These are phyloP conservation scores for Rhagonycha lutea DNA, from an alignment of 2,888 invertebrate genomes.

Conservation along the genomic window DNA sequence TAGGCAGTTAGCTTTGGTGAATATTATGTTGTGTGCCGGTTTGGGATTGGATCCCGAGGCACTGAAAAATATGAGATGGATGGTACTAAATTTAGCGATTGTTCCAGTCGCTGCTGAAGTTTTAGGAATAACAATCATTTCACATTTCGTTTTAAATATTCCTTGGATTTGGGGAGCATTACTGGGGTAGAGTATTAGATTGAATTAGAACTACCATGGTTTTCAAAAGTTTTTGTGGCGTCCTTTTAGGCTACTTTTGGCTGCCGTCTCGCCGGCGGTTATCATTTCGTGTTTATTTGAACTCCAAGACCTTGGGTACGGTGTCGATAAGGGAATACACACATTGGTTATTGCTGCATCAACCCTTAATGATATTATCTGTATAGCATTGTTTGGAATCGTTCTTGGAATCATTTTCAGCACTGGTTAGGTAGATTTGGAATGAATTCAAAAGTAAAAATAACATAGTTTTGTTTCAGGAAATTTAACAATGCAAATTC, in stretches of 20 bases:
- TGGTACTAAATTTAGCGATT: conserved; percentile 62
- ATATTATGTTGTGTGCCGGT: conserved; percentile 68
- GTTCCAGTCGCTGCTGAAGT: conserved; percentile 65
- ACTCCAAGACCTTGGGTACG: conserved; percentile 66
- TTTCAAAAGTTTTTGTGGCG: conserved; percentile 38
- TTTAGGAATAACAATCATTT: conserved; percentile 56
- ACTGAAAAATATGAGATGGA: conserved; percentile 59
- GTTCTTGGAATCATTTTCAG: conserved; percentile 67
- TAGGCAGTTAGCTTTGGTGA: conserved; percentile 66
- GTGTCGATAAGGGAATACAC: conserved; percentile 74
- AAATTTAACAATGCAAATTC: conserved; percentile 55
- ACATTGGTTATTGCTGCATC: conserved; percentile 73
- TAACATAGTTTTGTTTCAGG: conserved; percentile 45
- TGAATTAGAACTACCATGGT: conserved; percentile 33
- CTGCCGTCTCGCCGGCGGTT: conserved; percentile 75
- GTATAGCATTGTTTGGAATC: conserved; percentile 74
- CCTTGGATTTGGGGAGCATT: conserved; percentile 66
- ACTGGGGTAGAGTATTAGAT: conserved; percentile 55
- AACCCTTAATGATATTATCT: conserved; percentile 76
- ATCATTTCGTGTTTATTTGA: conserved; percentile 71
- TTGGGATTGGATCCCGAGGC: conserved; percentile 65
- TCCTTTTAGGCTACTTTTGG: conserved; percentile 60
- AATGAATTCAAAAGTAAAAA: not conserved
- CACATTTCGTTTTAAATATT: conserved; percentile 61
- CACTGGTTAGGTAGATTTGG: conserved; percentile 55